These are phyloP conservation scores for Rugalucina vietnamica DNA, from an alignment of 2,888 invertebrate species.

Conservation along the genomic window DNA sequence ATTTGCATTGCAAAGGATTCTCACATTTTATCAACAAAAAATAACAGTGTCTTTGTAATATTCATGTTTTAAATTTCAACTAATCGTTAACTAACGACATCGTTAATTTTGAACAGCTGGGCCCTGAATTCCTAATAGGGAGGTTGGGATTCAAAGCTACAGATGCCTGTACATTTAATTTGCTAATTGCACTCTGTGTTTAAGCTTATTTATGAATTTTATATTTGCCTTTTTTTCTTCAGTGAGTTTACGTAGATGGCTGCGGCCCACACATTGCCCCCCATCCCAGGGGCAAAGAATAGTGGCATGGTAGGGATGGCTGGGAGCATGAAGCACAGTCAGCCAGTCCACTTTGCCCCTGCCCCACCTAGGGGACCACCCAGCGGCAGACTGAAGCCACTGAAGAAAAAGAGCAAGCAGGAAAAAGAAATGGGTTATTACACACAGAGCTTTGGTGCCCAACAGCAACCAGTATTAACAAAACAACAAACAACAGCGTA, in stretches of 20 bases:
- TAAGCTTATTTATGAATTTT: no score
- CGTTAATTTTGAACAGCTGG: no score
- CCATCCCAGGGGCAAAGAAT: slow-evolving; percentile 68
- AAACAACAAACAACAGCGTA: slow-evolving; percentile 79
- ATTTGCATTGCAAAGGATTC: no score
- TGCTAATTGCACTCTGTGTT: no score
- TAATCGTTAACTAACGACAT: no score
- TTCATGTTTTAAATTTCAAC: not conserved
- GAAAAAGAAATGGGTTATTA: slow-evolving; percentile 71
- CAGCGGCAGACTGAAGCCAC: slow-evolving; percentile 69
- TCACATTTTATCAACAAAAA: slow-evolving; percentile 60
- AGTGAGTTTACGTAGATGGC: slow-evolving; percentile 68
- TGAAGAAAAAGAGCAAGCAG: slow-evolving; percentile 61
- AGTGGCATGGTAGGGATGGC: slow-evolving; percentile 53
- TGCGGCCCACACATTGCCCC: slow-evolving; percentile 73
- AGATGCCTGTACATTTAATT: no score
- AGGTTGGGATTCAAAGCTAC: no score
- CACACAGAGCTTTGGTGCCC: slow-evolving; percentile 71
- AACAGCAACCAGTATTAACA: slow-evolving; percentile 73
- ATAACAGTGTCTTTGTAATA: slow-evolving; percentile 24
- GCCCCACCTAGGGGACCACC: slow-evolving; percentile 68
- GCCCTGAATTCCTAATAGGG: no score
- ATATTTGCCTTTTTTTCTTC: not conserved
- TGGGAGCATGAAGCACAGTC: slow-evolving; percentile 58
- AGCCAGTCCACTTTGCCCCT: slow-evolving; percentile 65